These are phyloP conservation scores for Anarrhichthys ocellatus DNA, from an alignment of 2,113 vertebrate species.

Conservation along the genomic window DNA sequence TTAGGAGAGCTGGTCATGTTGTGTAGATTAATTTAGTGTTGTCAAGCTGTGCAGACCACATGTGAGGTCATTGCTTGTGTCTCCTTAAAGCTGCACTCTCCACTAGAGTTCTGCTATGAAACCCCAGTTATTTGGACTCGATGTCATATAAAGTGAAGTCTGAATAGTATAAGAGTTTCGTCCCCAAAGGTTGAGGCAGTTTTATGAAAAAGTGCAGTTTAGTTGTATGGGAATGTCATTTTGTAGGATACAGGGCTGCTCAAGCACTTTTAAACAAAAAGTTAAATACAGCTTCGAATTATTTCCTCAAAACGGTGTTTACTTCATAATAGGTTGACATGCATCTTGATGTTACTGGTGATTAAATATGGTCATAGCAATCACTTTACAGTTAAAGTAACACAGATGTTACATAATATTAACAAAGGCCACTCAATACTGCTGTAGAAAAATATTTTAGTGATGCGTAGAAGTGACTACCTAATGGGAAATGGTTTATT, in stretches of 20 bases:
- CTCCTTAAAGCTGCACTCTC: not conserved
- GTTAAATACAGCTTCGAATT: too few relatives aligned
- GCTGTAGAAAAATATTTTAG: not conserved
- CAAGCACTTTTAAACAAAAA: too few relatives aligned
- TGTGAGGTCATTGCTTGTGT: constrained; percentile 14
- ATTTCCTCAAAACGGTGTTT: too few relatives aligned
- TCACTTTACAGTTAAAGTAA: not conserved
- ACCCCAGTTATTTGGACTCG: not conserved
- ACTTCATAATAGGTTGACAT: not conserved
- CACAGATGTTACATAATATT: not conserved
- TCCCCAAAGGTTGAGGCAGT: too few relatives aligned
- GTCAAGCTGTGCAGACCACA: constrained; percentile 57
- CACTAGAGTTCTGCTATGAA: not conserved
- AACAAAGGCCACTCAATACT: not conserved
- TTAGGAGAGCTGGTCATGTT: constrained; percentile 38
- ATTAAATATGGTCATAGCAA: not conserved
- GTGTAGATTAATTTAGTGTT: constrained; percentile 44
- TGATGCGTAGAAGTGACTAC: not conserved
- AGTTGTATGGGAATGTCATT: too few relatives aligned
- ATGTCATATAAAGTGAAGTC: not conserved
- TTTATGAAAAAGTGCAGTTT: too few relatives aligned
- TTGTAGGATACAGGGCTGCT: too few relatives aligned
- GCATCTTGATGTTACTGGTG: not conserved
- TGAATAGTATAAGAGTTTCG: not conserved
- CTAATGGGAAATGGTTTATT: not conserved